Conservation (phyloP, 2,888 invertebrate species). For the Drosophila sordidula region DNA sequence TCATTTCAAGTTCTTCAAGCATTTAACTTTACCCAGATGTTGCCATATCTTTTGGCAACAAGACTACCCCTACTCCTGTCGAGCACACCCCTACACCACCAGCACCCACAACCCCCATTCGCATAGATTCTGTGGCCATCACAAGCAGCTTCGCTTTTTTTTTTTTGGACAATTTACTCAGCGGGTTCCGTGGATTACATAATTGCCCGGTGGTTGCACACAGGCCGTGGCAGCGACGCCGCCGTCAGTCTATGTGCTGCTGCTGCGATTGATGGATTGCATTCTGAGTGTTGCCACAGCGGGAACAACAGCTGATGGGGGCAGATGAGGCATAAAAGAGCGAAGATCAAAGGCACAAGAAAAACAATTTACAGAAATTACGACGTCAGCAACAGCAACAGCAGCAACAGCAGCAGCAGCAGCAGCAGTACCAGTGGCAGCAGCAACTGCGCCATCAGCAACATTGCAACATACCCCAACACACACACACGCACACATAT, state of each 20-base stretch:
- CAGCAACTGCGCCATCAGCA: constrained; percentile 43
- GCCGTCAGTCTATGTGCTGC: constrained; percentile 20
- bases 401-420: constrained; percentile 19
- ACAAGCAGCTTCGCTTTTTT: constrained; percentile 6
- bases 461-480: constrained; percentile 64
- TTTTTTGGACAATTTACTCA: constrained; percentile 37
- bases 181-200: constrained; percentile 50
- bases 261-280: constrained; percentile 71
- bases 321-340: constrained; percentile 18
- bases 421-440: constrained; percentile 24
- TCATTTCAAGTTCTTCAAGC: background rate
- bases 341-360: constrained; percentile 65
- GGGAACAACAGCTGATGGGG: constrained; percentile 2
- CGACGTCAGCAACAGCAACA: constrained; percentile 20
- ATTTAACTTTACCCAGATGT: constrained; percentile 2
- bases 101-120: background rate
- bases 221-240: constrained; percentile 9
- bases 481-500: constrained; percentile 1
- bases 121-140: constrained; percentile 1
- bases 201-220: constrained; percentile 58
- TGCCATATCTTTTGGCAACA: constrained; percentile 1
- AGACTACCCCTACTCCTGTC: background rate
- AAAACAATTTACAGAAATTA: constrained; percentile 52
- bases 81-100: background rate
- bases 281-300: constrained; percentile 70